phyloP scores from a whole-genome alignment of 2,888 invertebrate genomes.

The Urechis unicinctus region DNA sequence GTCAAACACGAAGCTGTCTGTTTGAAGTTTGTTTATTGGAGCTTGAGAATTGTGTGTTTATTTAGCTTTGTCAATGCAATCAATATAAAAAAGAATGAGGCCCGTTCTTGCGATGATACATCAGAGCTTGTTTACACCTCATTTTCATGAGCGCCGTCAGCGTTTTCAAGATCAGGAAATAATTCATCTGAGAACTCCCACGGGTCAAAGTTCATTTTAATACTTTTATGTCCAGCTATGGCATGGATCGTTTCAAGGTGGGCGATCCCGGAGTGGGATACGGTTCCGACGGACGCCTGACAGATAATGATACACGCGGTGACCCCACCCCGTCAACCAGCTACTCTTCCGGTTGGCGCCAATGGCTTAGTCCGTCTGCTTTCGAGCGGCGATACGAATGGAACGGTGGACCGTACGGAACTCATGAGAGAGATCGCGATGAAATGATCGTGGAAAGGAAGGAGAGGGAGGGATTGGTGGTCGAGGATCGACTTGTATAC shows the following conservation, averaged over 20 bases:
- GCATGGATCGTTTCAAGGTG: neutral
- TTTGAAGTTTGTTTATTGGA: no score
- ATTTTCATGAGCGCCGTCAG: no score
- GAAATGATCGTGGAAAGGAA: neutral
- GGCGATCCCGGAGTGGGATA: neutral
- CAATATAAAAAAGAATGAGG: no score
- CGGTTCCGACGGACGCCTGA: neutral
- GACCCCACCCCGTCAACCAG: neutral
- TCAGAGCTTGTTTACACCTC: no score
- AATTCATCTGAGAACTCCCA: no score
- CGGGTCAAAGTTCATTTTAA: no score
- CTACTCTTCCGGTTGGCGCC: neutral
- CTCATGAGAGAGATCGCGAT: neutral
- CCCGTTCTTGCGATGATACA: no score
- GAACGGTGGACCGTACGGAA: neutral
- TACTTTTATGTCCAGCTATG: no score
- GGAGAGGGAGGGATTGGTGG: neutral
- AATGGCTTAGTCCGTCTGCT: neutral
- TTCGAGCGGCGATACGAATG: neutral
- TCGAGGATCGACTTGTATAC: neutral
- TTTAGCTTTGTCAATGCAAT: no score
- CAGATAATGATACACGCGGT: neutral
- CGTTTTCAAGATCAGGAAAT: no score
- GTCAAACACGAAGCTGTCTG: no score
- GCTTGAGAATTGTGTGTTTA: no score